Evolutionary conservation across 2,113 vertebrate genomes (phyloP).

Genomic region (Lepus americanus): DNA sequence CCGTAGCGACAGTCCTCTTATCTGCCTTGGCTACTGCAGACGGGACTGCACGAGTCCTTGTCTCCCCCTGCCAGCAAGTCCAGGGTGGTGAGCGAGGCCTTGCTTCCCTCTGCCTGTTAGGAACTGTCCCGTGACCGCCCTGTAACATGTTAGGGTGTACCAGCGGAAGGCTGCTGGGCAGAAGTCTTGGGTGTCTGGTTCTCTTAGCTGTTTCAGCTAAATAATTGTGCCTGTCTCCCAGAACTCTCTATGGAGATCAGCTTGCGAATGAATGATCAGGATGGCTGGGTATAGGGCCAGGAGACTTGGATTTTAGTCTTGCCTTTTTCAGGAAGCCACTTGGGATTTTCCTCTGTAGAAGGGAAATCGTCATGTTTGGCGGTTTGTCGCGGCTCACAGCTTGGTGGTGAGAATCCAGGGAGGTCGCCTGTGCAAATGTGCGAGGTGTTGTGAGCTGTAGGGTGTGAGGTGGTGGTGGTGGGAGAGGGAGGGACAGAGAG

Average conservation of each 20-base stretch:
- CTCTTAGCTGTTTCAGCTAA: not conserved
- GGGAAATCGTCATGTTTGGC: not conserved
- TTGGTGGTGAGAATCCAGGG: not conserved
- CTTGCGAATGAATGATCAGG: not conserved
- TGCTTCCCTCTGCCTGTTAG: not conserved
- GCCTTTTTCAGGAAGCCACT: too few relatives aligned
- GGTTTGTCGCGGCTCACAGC: not conserved
- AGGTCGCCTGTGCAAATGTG: not conserved
- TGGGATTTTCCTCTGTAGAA: conserved; percentile 24
- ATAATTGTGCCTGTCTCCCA: not conserved
- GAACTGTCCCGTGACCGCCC: not conserved
- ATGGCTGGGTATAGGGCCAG: not conserved
- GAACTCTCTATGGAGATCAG: not conserved
- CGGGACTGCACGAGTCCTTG: not conserved
- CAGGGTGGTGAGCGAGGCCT: not conserved
- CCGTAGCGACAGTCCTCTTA: not conserved
- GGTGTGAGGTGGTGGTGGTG: not conserved
- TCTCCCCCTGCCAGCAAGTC: too few relatives aligned
- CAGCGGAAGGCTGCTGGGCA: not conserved
- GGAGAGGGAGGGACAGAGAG: too few relatives aligned
- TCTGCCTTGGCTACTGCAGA: not conserved
- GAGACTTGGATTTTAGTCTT: not conserved
- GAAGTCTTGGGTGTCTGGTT: not conserved
- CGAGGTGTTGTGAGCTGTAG: not conserved
- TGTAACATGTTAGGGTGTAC: not conserved